Percentiles rank a stretch among this genome's conserved stretches.
phyloP scores from a whole-genome alignment of 2,888 invertebrate species.

The Acrocyrtus sp. region DNA sequence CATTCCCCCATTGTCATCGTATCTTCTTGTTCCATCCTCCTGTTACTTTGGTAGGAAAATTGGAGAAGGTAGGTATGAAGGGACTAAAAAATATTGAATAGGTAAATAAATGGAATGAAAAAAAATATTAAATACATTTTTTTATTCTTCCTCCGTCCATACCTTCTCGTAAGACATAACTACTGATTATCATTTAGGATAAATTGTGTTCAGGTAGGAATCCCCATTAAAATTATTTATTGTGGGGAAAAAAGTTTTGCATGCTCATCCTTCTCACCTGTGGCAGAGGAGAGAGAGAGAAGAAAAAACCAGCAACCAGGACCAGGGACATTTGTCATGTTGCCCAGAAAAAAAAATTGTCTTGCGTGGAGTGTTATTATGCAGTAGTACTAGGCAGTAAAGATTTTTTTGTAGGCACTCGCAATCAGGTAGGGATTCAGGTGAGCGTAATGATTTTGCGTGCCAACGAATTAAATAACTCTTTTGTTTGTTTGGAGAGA shows the following conservation, averaged over 20 bases:
- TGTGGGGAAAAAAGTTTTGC: slow-evolving; percentile 1
- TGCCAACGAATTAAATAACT: slow-evolving; percentile 38
- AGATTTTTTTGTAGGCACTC: no score
- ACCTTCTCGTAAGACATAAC: background rate
- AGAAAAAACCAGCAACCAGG: no score
- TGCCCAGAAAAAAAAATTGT: background rate
- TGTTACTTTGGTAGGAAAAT: background rate
- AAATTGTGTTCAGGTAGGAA: slow-evolving; percentile 19
- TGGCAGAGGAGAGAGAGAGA: no score
- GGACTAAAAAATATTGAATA: background rate
- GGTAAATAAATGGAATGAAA: background rate
- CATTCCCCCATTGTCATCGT: slow-evolving; percentile 36
- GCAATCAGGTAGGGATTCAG: no score
- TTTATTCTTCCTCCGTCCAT: slow-evolving; percentile 4
- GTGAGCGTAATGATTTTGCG: slow-evolving; percentile 42
- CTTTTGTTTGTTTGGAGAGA: slow-evolving; percentile 6
- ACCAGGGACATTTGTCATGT: background rate
- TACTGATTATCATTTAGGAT: slow-evolving; percentile 34
- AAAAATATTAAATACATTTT: background rate
- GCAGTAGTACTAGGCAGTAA: no score
- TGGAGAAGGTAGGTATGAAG: background rate
- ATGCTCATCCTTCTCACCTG: no score
- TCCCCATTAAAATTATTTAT: slow-evolving; percentile 53
- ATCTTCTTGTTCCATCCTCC: no score
- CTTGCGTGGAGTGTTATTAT: no score